Evolutionary conservation across 2,113 vertebrate genomes (phyloP).

Genomic region (Nicator chloris): DNA sequence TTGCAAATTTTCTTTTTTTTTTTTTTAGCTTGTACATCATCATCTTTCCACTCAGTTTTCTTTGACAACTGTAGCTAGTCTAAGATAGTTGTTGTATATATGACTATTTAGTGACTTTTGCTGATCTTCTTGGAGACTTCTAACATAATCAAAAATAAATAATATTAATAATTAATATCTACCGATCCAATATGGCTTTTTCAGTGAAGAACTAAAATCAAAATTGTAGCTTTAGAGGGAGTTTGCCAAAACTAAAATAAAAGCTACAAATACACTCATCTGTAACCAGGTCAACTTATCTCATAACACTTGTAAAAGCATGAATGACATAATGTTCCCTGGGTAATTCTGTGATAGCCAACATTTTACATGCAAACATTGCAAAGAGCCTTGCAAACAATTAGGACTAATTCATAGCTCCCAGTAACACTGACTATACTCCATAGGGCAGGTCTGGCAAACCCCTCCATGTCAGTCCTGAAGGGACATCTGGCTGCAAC

Average conservation of each 20-base stretch:
- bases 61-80: background rate
- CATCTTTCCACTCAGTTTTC: background rate
- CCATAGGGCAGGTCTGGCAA: background rate
- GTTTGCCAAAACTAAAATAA: background rate
- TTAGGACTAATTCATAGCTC: background rate
- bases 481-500: rapidly evolving
- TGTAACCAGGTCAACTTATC: background rate
- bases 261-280: background rate
- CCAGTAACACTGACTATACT: background rate
- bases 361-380: background rate
- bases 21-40: background rate
- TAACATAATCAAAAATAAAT: background rate
- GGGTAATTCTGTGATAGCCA: background rate
- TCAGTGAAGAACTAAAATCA: background rate
- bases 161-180: background rate
- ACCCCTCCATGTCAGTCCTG: rapidly evolving
- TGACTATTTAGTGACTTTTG: background rate
- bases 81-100: background rate
- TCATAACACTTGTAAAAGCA: background rate
- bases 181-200: background rate
- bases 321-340: background rate
- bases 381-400: background rate
- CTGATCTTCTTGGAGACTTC: background rate
- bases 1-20: background rate
- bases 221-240: background rate